phyloP scores from a whole-genome alignment of 2,797 vertebrate species.

The Calcarius lapponicus region DNA sequence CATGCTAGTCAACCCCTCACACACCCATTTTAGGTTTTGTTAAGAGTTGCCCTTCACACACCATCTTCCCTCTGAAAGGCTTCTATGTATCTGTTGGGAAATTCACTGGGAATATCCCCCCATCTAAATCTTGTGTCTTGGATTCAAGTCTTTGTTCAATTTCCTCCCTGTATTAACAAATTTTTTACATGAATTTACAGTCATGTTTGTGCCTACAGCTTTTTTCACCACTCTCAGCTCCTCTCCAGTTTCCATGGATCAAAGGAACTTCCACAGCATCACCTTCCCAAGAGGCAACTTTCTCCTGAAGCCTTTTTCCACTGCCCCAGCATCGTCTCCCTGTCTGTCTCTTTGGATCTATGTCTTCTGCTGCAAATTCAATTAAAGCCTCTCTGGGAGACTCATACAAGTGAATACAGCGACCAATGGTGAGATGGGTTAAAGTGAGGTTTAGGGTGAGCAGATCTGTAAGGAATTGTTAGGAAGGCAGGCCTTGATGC shows the following conservation, averaged over 20 bases:
- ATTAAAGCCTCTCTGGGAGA: not conserved
- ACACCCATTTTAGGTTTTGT: not conserved
- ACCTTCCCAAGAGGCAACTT: not conserved
- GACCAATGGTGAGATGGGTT: not conserved
- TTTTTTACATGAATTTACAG: not conserved
- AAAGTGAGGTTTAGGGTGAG: not conserved
- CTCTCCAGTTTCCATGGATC: not conserved
- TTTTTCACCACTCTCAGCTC: not conserved
- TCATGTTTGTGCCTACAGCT: not conserved
- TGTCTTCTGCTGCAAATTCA: slow-evolving; percentile 20
- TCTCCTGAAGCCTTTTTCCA: slow-evolving; percentile 13
- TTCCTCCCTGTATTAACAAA: not conserved
- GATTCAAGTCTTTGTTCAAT: not conserved
- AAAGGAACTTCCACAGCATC: not conserved
- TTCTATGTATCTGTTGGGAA: not conserved
- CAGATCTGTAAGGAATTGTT: not conserved
- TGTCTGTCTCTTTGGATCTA: slow-evolving; percentile 3
- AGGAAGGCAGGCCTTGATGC: not conserved
- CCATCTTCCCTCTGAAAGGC: not conserved
- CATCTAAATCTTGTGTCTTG: rapidly evolving
- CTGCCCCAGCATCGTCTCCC: not conserved
- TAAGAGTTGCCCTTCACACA: not conserved
- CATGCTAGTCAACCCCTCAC: not conserved
- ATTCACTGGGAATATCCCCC: not conserved
- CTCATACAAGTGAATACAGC: not conserved